Conservation (phyloP, 2,888 invertebrate species). For the Lycophotia porphyrea region DNA sequence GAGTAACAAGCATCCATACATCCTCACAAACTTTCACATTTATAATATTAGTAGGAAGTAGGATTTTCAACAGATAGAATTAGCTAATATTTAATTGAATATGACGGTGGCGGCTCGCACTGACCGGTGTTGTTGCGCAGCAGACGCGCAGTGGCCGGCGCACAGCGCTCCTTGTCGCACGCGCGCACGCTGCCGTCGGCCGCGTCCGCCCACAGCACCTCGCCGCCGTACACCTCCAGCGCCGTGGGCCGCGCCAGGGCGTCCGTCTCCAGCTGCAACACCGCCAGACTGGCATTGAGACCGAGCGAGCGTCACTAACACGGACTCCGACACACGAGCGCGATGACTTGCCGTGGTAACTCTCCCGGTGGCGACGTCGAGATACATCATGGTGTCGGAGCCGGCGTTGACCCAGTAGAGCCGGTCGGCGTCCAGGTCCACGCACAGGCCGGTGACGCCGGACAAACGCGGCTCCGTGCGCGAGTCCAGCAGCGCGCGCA, state of each 20-base stretch:
- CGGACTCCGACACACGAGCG: not conserved
- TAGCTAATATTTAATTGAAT: no score
- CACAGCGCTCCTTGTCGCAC: constrained; percentile 91
- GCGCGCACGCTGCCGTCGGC: constrained; percentile 91
- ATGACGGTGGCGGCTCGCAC: not conserved
- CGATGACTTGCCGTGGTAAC: constrained; percentile 74
- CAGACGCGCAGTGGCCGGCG: constrained; percentile 66
- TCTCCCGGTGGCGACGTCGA: constrained; percentile 85
- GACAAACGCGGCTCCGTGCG: constrained; percentile 73
- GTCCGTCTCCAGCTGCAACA: constrained; percentile 69
- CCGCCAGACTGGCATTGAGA: not conserved
- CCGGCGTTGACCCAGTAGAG: constrained; percentile 92
- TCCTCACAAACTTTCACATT: no score
- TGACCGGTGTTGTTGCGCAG: constrained; percentile 91
- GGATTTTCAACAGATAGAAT: not conserved
- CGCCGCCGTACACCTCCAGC: constrained; percentile 91
- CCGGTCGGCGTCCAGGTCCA: constrained; percentile 90
- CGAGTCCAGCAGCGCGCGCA: constrained; percentile 77
- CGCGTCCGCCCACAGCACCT: constrained; percentile 93
- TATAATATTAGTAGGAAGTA: no score
- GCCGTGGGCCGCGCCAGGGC: constrained; percentile 89
- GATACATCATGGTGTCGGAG: constrained; percentile 90
- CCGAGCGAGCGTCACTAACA: not conserved
- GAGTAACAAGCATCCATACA: no score
- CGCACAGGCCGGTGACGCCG: constrained; percentile 88